A percentile compares a stretch with the other conserved stretches of the same genome.
phyloP scores from a whole-genome alignment of 2,113 vertebrate species.

The Gallinago paraguaiae region DNA sequence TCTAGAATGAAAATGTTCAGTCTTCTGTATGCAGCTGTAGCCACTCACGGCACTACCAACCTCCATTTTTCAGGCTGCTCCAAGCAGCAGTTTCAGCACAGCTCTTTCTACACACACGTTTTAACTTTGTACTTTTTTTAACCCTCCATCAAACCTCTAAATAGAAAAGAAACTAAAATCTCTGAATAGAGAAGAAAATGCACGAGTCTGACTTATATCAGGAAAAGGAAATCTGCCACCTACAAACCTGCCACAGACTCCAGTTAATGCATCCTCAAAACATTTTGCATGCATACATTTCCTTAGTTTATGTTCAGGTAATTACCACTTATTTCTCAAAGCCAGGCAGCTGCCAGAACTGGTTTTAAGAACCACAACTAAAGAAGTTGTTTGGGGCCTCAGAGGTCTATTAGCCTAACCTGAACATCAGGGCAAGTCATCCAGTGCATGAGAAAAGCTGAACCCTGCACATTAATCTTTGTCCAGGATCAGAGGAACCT shows the following conservation, averaged over 20 bases:
- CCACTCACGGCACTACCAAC: not conserved
- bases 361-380: slow-evolving; percentile 51
- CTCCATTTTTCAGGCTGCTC: not conserved
- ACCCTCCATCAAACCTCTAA: not conserved
- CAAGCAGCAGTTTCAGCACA: not conserved
- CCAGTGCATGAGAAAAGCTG: not conserved
- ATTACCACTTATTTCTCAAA: slow-evolving; percentile 11
- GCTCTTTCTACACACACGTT: not conserved
- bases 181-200: not conserved
- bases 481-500: not conserved
- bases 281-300: not conserved
- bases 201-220: not conserved
- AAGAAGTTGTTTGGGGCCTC: not conserved
- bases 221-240: not conserved
- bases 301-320: not conserved
- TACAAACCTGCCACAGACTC: not conserved
- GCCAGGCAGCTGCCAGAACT: slow-evolving; percentile 38
- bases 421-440: slow-evolving; percentile 22
- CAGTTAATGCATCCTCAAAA: not conserved
- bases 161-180: not conserved
- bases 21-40: not conserved
- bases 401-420: slow-evolving; percentile 33
- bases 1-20: not conserved
- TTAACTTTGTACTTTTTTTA: not conserved
- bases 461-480: not conserved